Evolutionary conservation across 1,140 invertebrate species (phyloP).

Genomic region (Musca vetustissima): DNA sequence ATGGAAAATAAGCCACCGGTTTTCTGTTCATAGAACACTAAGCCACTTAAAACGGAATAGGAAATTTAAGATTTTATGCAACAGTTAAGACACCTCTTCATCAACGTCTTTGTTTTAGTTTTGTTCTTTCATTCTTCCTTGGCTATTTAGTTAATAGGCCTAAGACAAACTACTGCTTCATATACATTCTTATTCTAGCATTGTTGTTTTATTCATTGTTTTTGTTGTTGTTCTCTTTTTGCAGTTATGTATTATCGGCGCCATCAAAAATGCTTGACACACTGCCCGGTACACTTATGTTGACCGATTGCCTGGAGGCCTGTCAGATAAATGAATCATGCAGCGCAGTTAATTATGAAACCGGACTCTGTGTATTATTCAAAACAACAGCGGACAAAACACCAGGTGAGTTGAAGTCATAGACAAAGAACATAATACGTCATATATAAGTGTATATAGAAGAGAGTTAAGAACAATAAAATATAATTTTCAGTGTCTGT

Average conservation of each 20-base stretch:
- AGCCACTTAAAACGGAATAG: too few species aligned
- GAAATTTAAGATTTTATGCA: too few species aligned
- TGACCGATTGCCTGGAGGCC: conserved; percentile 88
- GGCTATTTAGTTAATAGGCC: not conserved
- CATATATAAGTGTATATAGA: too few species aligned
- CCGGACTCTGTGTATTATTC: conserved; percentile 91
- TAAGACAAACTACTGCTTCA: too few species aligned
- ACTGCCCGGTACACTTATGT: conserved; percentile 86
- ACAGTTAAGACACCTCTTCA: not conserved
- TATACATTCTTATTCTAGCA: not conserved
- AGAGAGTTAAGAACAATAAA: too few species aligned
- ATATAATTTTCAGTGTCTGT: too few species aligned
- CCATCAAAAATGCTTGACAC: conserved; percentile 86
- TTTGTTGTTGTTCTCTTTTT: conserved; percentile 29
- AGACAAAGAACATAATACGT: not conserved
- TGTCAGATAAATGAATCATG: conserved; percentile 88
- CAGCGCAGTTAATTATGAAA: conserved; percentile 92
- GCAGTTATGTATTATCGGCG: conserved; percentile 83
- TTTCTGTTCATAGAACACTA: too few species aligned
- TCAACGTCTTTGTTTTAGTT: not conserved
- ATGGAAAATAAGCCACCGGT: too few species aligned
- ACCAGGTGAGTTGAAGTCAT: conserved; percentile 70
- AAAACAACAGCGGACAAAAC: conserved; percentile 83
- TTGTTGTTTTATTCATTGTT: too few species aligned
- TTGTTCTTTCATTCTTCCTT: not conserved